A percentile compares a stretch with the other conserved stretches of the same genome.
phyloP scores from a whole-genome alignment of 2,888 invertebrate species.

The Fragum whitleyi region DNA sequence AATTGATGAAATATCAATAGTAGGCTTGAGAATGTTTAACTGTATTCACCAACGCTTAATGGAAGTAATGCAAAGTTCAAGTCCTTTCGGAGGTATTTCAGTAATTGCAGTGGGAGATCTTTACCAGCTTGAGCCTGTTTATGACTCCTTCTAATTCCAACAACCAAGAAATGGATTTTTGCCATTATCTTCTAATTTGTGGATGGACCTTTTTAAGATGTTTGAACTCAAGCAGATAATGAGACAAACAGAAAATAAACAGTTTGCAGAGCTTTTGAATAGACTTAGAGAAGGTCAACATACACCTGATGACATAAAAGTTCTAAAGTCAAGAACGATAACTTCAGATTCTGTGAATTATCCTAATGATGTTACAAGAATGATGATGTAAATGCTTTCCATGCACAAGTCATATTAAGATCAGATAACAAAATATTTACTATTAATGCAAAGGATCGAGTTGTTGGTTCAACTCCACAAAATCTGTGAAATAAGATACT shows the following conservation, averaged over 20 bases:
- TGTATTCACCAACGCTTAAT: constrained; percentile 45
- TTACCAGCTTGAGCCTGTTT: constrained; percentile 59
- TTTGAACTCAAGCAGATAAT: constrained; percentile 63
- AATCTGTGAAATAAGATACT: constrained; percentile 25
- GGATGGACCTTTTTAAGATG: constrained; percentile 57
- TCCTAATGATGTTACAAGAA: constrained; percentile 25
- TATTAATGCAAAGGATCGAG: constrained; percentile 39
- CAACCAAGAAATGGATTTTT: constrained; percentile 36
- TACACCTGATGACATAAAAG: constrained; percentile 51
- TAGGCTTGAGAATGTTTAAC: constrained; percentile 51
- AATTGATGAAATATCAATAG: constrained; percentile 67
- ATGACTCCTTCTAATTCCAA: constrained; percentile 49
- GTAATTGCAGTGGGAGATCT: constrained; percentile 63
- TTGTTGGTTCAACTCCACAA: constrained; percentile 35
- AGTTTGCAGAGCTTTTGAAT: constrained; percentile 68
- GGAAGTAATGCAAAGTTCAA: constrained; percentile 42
- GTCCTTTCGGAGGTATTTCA: constrained; percentile 56
- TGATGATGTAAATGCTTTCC: constrained; percentile 41
- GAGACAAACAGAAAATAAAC: constrained; percentile 60
- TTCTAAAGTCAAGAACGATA: constrained; percentile 36
- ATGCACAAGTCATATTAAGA: constrained; percentile 22
- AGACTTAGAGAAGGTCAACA: constrained; percentile 63
- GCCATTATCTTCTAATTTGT: constrained; percentile 58
- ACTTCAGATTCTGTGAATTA: constrained; percentile 21
- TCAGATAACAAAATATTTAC: not conserved